These are phyloP conservation scores for Stegastes partitus DNA, from an alignment of 2,113 vertebrate species.

Conservation along the genomic window DNA sequence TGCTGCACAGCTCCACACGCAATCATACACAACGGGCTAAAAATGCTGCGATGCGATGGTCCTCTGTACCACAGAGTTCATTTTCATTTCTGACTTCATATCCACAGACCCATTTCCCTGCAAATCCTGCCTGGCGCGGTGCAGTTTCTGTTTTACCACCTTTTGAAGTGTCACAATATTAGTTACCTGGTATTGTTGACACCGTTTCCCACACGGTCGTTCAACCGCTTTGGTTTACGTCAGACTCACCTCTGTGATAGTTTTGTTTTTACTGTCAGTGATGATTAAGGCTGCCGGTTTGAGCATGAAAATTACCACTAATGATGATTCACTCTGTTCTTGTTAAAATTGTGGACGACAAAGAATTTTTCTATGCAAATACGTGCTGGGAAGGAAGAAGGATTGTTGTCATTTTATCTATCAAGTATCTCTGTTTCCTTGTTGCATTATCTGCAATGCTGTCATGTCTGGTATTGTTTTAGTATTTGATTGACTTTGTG, in stretches of 20 bases:
- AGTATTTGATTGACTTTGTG: neutral
- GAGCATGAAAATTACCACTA: constrained; percentile 13
- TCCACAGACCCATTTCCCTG: no score
- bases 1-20: neutral
- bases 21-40: neutral
- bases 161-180: neutral
- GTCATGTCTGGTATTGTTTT: constrained; percentile 11
- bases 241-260: neutral
- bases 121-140: no score
- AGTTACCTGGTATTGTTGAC: neutral
- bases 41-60: neutral
- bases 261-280: constrained; percentile 32
- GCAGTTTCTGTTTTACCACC: no score
- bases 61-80: neutral
- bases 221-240: constrained; percentile 11
- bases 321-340: neutral
- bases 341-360: constrained; percentile 1
- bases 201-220: constrained; percentile 25
- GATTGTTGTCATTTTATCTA: constrained; percentile 29
- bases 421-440: constrained; percentile 45
- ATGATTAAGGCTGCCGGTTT: neutral
- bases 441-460: neutral
- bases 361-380: constrained; percentile 33
- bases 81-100: no score
- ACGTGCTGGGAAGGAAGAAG: neutral